phyloP scores from a whole-genome alignment of 2,888 invertebrate genomes.

The Macroteleia sp. region DNA sequence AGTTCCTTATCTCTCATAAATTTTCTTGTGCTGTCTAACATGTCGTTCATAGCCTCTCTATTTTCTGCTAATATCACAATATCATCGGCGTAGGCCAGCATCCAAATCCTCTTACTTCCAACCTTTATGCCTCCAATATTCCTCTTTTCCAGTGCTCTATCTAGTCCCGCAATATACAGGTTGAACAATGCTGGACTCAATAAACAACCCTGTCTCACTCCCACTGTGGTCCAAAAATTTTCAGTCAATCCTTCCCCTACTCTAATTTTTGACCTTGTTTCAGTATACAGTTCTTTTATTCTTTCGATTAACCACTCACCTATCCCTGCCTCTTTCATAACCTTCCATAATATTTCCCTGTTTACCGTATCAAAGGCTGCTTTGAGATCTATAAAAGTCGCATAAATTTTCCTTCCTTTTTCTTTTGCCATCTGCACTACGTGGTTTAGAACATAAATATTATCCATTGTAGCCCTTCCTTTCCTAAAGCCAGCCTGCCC shows the following conservation, averaged over 20 bases:
- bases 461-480: no score
- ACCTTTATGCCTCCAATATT: no score
- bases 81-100: neutral
- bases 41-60: neutral
- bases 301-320: no score
- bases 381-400: no score
- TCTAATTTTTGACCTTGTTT: neutral
- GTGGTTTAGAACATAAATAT: no score
- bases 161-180: neutral
- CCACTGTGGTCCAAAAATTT: slow-evolving; percentile 4
- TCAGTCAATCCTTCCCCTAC: neutral
- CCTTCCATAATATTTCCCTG: no score
- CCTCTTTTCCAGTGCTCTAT: neutral
- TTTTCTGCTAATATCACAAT: neutral
- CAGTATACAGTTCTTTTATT: no score
- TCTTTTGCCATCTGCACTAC: no score
- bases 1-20: neutral
- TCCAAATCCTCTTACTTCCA: neutral
- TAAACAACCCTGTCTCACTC: slow-evolving; percentile 9
- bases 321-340: no score
- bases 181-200: slow-evolving; percentile 17
- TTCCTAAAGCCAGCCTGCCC: no score
- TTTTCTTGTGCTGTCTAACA: neutral
- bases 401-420: no score
- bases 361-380: no score